phyloP scores from a whole-genome alignment of 1,140 invertebrate species.

The Chionoecetes opilio region DNA sequence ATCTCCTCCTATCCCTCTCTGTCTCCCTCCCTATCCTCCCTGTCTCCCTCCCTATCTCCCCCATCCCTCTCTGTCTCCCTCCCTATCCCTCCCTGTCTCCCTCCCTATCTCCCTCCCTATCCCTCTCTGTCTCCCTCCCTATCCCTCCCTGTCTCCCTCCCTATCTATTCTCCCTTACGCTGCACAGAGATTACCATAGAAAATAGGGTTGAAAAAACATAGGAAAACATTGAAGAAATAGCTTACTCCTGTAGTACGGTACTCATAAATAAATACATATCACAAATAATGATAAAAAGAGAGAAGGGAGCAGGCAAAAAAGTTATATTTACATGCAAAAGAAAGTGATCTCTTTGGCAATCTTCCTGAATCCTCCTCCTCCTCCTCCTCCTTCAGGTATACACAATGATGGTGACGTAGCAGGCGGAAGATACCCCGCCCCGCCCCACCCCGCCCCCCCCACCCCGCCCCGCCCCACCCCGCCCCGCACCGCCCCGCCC shows the following conservation, averaged over 20 bases:
- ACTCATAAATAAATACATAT: neutral
- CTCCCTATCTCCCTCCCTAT: too few species aligned
- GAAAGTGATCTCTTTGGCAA: too few species aligned
- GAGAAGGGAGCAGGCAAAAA: too few species aligned
- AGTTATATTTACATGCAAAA: neutral
- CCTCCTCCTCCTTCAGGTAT: slow-evolving; percentile 1
- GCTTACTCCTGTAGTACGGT: neutral
- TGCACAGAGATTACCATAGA: too few species aligned
- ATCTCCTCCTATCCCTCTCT: too few species aligned
- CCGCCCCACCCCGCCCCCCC: neutral
- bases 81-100: too few species aligned
- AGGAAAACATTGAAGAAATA: neutral
- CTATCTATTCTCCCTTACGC: too few species aligned
- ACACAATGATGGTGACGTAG: neutral
- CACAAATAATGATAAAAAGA: neutral
- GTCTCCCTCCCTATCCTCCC: too few species aligned
- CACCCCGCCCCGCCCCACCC: neutral
- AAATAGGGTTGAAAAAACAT: neutral
- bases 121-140: neutral
- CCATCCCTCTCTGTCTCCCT: too few species aligned
- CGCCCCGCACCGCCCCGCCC: neutral
- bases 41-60: too few species aligned
- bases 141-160: neutral
- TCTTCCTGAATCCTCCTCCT: neutral
- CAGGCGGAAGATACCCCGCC: neutral